A percentile compares a stretch with the other conserved stretches of the same genome.
These are phyloP conservation scores for Dryobota labecula DNA, from an alignment of 2,888 invertebrate genomes.

Conservation along the genomic window DNA sequence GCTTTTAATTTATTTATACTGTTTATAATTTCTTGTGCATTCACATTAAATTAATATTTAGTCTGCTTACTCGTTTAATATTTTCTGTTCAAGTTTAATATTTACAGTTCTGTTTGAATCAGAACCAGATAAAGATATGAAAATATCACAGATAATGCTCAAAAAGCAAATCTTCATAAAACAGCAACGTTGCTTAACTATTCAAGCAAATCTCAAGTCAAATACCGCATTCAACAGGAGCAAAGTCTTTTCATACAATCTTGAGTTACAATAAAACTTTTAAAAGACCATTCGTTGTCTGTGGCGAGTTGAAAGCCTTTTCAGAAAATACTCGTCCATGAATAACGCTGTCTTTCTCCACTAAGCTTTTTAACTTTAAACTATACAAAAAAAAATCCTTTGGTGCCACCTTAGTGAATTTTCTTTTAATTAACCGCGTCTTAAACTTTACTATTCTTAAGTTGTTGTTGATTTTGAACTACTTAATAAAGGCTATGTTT, in stretches of 20 bases:
- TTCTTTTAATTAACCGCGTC: slow-evolving; percentile 17
- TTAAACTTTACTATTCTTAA: neutral
- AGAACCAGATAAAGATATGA: neutral
- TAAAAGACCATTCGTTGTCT: slow-evolving; percentile 48
- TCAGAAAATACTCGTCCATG: slow-evolving; percentile 38
- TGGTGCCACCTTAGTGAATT: neutral
- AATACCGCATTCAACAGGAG: slow-evolving; percentile 42
- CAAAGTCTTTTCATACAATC: slow-evolving; percentile 53
- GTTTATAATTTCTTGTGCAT: neutral
- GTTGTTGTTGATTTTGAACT: neutral
- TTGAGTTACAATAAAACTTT: slow-evolving; percentile 59
- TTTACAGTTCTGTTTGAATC: neutral
- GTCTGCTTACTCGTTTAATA: neutral
- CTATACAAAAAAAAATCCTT: neutral
- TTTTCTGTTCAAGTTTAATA: neutral
- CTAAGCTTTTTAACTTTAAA: slow-evolving; percentile 46
- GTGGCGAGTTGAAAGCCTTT: slow-evolving; percentile 51
- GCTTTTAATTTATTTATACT: neutral
- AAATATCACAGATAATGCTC: neutral
- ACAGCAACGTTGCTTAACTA: slow-evolving; percentile 21
- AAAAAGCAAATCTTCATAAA: neutral
- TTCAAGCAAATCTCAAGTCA: slow-evolving; percentile 47
- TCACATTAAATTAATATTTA: neutral
- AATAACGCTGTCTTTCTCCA: slow-evolving; percentile 30
- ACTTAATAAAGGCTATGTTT: neutral